Conservation (phyloP, 2,797 vertebrate genomes). For the Enteromius viviparus region DNA sequence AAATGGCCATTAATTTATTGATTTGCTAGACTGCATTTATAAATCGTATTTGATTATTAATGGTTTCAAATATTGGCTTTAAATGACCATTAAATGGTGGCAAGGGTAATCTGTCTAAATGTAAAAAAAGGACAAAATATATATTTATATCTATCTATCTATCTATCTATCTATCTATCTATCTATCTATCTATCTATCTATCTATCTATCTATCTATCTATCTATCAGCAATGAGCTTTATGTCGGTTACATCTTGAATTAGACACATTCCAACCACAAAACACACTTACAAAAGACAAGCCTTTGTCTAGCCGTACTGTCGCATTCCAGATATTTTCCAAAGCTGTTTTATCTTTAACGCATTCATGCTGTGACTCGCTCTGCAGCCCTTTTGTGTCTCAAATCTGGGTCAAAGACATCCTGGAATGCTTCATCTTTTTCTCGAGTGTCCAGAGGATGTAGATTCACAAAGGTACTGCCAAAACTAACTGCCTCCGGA, state of each 20-base stretch:
- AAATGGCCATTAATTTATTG: not conserved
- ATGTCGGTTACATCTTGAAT: not conserved
- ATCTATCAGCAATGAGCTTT: not conserved
- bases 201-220: no score
- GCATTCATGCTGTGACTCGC: conserved; percentile 36
- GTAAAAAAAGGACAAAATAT: not conserved
- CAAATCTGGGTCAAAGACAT: conserved; percentile 54
- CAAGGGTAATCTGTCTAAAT: not conserved
- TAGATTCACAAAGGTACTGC: conserved; percentile 40
- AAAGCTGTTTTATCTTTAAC: conserved; percentile 34
- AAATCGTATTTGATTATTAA: not conserved
- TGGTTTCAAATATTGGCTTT: not conserved
- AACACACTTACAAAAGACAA: conserved; percentile 17
- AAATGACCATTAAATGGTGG: not conserved
- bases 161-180: not conserved
- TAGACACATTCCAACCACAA: not conserved
- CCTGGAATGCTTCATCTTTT: conserved; percentile 55
- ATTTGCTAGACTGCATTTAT: not conserved
- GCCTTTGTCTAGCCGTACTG: conserved; percentile 17
- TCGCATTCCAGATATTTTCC: conserved; percentile 36
- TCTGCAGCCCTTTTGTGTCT: conserved; percentile 31
- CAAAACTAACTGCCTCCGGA: conserved; percentile 57
- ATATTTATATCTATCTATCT: no score
- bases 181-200: no score
- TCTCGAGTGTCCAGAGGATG: conserved; percentile 54